Evolutionary conservation across 2,888 invertebrate genomes (phyloP), one percentile per base, ranked within the genome.

Genomic region (Drosophila paranaensis): DNA sequence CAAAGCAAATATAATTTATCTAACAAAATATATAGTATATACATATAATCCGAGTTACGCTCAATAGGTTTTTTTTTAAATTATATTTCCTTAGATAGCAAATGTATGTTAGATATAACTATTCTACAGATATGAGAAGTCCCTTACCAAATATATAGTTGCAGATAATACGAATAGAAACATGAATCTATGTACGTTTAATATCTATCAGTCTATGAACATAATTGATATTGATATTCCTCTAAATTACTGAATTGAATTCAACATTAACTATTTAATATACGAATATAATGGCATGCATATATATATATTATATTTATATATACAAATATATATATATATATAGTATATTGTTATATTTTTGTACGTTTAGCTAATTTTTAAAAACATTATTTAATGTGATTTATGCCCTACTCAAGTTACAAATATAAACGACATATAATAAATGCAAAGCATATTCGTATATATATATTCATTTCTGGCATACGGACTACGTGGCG

Each of bases 301-400:
- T 35, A 60, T 42, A 60, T 46, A n/a, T 33, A n/a, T n/a, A n/a
- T n/a, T n/a, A n/a, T n/a, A n/a, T n/a, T n/a, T 39, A 39, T 39
- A 39, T 39, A n/a, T 43, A 45, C 43, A 55, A 45, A 58, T 40
- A 67, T 64, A 73, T 79, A 84, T 14, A 67, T 74, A 79, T 20
- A 20, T 20, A 20, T 20, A 20, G 20, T 20, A 20, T 88, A 84
- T 74, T 84, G 90, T 90, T 90, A 87, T 87, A 87, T 87, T 87
- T 87, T 87, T 87, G 89, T 87, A 87, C 89, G 81, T 88, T 90
- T 87, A 87, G 90, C 89, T 88, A 87, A 87, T 87, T 87, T 88
- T 82, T 77, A 81, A 90, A 86, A 74, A 82, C 88, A 79, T 88
- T 85, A 85, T 89, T 85, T 79, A 82, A 79, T 90, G 90, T 90